Percentiles rank a stretch among this genome's conserved stretches.
Evolutionary conservation across 1,140 invertebrate species (phyloP).

Genomic region (Arctopsyche grandis): DNA sequence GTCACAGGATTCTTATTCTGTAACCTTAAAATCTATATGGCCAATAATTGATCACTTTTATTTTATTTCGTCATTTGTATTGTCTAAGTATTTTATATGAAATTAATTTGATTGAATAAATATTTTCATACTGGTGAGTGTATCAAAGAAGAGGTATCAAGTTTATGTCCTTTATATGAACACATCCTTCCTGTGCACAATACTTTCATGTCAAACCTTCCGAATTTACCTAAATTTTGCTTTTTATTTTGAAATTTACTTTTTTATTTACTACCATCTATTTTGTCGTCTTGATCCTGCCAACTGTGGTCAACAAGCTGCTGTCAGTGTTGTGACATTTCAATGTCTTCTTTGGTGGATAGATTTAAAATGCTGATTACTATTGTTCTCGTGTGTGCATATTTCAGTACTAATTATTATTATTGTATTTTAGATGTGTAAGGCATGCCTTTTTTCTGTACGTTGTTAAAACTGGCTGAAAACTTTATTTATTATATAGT

Average conservation of each 20-base stretch:
- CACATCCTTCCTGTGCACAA: no score
- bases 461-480: no score
- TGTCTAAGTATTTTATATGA: no score
- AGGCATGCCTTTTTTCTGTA: conserved; percentile 16
- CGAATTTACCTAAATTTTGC: no score
- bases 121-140: background rate
- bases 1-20: no score
- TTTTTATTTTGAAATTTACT: background rate
- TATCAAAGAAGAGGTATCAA: background rate
- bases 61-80: no score
- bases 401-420: conserved; percentile 2
- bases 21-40: no score
- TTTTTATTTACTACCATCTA: conserved; percentile 19
- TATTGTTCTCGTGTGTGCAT: conserved; percentile 28
- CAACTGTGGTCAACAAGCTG: conserved; percentile 24
- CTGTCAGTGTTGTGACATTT: conserved; percentile 31
- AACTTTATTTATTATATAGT: no score
- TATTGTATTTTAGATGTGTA: background rate
- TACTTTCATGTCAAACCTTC: no score
- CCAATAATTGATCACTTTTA: no score
- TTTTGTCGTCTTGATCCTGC: conserved; percentile 23
- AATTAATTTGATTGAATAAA: no score
- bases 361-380: conserved; percentile 5
- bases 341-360: conserved; percentile 19
- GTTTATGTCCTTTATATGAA: no score